These are phyloP conservation scores for Lordiphosa mommai DNA, from an alignment of 1,140 invertebrate species.

Conservation along the genomic window DNA sequence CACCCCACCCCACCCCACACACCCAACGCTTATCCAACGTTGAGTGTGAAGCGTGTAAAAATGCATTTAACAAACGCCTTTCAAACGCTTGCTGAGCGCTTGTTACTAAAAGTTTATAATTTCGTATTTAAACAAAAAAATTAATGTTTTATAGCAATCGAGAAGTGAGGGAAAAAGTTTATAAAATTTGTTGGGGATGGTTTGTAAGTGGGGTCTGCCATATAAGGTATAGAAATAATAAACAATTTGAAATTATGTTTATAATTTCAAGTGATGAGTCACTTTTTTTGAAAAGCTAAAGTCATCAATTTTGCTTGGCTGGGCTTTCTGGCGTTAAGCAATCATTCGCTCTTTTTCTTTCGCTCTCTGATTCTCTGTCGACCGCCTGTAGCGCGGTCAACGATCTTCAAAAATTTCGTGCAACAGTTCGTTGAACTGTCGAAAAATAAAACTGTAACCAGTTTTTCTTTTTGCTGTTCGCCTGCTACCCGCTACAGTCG, in stretches of 20 bases:
- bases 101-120: slow-evolving; percentile 74
- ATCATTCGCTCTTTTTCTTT: not conserved
- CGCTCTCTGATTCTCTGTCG: not conserved
- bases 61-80: slow-evolving; percentile 61
- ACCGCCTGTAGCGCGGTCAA: slow-evolving; percentile 30
- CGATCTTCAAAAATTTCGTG: slow-evolving; percentile 49
- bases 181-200: slow-evolving; percentile 42
- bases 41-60: slow-evolving; percentile 41
- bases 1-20: not conserved
- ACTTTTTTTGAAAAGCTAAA: not conserved
- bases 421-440: slow-evolving; percentile 43
- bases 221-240: not conserved
- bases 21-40: slow-evolving; percentile 22
- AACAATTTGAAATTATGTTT: not conserved
- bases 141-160: slow-evolving; percentile 57
- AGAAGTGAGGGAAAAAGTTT: slow-evolving; percentile 33
- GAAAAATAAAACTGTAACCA: slow-evolving; percentile 37
- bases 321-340: not conserved
- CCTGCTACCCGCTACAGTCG: slow-evolving; percentile 51
- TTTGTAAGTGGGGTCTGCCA: slow-evolving; percentile 4
- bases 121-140: slow-evolving; percentile 73
- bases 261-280: no score
- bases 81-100: slow-evolving; percentile 68
- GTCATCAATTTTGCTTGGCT: slow-evolving; percentile 10
- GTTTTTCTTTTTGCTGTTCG: slow-evolving; percentile 12